These are phyloP conservation scores for Solenopsis invicta DNA, from an alignment of 1,140 invertebrate species.

Conservation along the genomic window DNA sequence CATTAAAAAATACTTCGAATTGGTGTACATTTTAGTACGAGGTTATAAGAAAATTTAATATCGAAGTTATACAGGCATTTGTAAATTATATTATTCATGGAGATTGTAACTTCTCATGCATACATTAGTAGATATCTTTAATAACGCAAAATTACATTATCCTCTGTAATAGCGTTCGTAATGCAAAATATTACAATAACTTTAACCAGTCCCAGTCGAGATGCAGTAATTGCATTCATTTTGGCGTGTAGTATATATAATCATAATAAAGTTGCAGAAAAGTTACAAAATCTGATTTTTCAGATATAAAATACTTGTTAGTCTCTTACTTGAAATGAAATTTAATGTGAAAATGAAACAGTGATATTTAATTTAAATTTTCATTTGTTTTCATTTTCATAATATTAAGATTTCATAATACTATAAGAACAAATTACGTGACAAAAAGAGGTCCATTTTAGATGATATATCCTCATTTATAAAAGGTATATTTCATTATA, in stretches of 20 bases:
- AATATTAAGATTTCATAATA: conserved; percentile 22
- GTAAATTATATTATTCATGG: conserved; percentile 9
- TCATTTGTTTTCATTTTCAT: neutral
- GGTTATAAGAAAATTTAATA: conserved; percentile 29
- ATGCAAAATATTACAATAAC: conserved; percentile 33
- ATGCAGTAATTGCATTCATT: neutral
- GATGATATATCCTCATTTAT: conserved; percentile 11
- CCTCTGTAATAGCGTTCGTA: neutral
- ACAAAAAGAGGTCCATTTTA: neutral
- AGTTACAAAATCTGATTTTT: neutral
- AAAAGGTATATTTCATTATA: neutral
- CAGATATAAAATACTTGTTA: neutral
- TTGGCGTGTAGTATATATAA: neutral
- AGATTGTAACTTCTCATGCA: conserved; percentile 21
- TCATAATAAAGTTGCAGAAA: conserved; percentile 17
- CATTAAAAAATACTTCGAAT: neutral
- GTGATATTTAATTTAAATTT: conserved; percentile 25
- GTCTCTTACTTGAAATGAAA: neutral
- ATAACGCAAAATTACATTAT: conserved; percentile 23
- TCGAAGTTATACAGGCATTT: neutral
- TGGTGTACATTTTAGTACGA: neutral
- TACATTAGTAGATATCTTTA: conserved; percentile 14
- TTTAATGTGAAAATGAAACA: neutral
- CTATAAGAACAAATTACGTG: neutral
- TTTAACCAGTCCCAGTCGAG: neutral